phyloP scores from a whole-genome alignment of 2,888 invertebrate genomes.

The Chalcis sispes region DNA sequence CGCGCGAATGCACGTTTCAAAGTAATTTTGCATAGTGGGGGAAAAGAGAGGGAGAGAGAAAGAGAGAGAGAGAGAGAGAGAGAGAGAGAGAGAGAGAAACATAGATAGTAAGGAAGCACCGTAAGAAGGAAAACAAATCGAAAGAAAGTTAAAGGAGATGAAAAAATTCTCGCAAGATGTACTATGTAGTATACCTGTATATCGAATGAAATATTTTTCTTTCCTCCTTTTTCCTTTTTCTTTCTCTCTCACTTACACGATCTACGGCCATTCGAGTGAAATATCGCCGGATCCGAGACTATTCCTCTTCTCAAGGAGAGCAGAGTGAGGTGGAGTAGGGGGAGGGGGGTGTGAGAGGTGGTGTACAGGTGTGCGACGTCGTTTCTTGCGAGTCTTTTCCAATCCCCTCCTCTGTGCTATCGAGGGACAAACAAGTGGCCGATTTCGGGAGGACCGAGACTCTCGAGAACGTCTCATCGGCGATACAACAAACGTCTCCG shows the following conservation, averaged over 20 bases:
- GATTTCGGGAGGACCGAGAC: constrained; percentile 23
- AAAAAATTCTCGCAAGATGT: background rate
- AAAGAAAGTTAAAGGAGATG: background rate
- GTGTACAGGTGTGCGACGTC: constrained; percentile 27
- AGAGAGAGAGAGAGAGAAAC: too few relatives aligned
- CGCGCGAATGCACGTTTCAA: background rate
- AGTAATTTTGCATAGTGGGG: constrained; percentile 14
- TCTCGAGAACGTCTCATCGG: constrained; percentile 34
- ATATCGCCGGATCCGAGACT: constrained; percentile 27
- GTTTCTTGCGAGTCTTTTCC: background rate
- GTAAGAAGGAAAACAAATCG: background rate
- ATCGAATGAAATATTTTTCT: constrained; percentile 41
- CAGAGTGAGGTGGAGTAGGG: too few relatives aligned
- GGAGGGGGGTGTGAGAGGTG: too few relatives aligned
- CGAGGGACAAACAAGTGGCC: constrained; percentile 44
- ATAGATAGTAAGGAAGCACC: background rate
- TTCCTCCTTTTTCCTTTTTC: too few relatives aligned
- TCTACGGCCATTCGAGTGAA: constrained; percentile 40
- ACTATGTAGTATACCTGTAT: background rate
- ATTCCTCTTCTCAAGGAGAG: constrained; percentile 37
- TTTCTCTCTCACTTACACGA: too few relatives aligned
- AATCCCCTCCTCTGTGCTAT: background rate
- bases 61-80: too few relatives aligned
- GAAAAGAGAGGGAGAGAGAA: too few relatives aligned
- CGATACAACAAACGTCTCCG: constrained; percentile 39